A percentile compares a stretch with the other conserved stretches of the same genome.
These are phyloP conservation scores for Sarcoramphus papa DNA, from an alignment of 2,797 vertebrate genomes.

Conservation along the genomic window DNA sequence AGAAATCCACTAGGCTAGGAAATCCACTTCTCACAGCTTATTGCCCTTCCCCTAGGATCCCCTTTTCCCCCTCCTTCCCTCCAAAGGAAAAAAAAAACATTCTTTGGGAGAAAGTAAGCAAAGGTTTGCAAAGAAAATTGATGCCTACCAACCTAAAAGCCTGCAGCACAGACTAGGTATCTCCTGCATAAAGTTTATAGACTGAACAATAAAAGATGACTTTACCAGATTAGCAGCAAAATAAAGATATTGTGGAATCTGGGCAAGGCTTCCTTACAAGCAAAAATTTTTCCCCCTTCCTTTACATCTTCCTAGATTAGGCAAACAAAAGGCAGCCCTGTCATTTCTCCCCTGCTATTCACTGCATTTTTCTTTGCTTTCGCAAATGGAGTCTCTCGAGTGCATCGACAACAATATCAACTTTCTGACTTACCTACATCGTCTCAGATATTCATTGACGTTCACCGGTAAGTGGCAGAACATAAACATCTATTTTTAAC, in stretches of 20 bases:
- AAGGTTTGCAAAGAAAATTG: not conserved
- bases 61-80: fast-evolving
- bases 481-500: not conserved
- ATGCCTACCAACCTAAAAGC: not conserved
- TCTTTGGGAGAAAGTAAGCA: not conserved
- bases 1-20: not conserved
- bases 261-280: not conserved
- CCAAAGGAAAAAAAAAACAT: not conserved
- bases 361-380: conserved; percentile 57
- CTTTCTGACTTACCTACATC: conserved; percentile 77
- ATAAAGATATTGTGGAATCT: not conserved
- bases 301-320: not conserved
- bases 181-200: not conserved
- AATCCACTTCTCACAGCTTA: not conserved
- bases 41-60: fast-evolving
- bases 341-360: conserved; percentile 8
- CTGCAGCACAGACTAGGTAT: not conserved
- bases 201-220: not conserved
- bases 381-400: conserved; percentile 58
- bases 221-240: not conserved
- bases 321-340: conserved; percentile 5
- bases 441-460: conserved; percentile 78
- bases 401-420: conserved; percentile 78
- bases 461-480: conserved; percentile 72
- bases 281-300: not conserved